Evolutionary conservation across 2,888 invertebrate genomes (phyloP).

Genomic region (Cerastis leucographa): DNA sequence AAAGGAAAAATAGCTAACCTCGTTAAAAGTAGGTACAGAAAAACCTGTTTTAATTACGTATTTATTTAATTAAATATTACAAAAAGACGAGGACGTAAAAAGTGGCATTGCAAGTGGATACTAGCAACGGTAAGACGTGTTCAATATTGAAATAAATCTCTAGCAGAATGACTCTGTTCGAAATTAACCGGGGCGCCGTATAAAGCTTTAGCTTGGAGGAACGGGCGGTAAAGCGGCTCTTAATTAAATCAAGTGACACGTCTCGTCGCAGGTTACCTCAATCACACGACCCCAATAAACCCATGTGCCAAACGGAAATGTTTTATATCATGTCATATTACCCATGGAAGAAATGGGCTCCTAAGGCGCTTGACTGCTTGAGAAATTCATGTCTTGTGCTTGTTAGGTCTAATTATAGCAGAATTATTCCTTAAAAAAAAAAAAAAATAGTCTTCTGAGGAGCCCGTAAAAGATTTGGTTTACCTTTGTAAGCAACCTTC

Average conservation of each 20-base stretch:
- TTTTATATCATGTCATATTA: conserved; percentile 77
- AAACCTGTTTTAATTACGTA: background rate
- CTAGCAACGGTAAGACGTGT: conserved; percentile 70
- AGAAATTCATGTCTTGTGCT: conserved; percentile 22
- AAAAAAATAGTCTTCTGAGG: background rate
- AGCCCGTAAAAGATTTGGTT: conserved; percentile 2
- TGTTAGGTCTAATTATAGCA: conserved; percentile 2
- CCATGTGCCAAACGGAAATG: conserved; percentile 81
- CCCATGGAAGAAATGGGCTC: conserved; percentile 42
- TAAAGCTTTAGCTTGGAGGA: conserved; percentile 85
- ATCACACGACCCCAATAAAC: conserved; percentile 90
- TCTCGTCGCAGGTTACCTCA: conserved; percentile 88
- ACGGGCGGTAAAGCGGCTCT: conserved; percentile 89
- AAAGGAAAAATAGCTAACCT: conserved; percentile 16
- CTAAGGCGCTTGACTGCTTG: conserved; percentile 15
- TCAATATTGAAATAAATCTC: conserved; percentile 88
- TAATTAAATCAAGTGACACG: conserved; percentile 91
- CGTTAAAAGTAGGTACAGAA: conserved; percentile 12
- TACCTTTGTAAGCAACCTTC: background rate
- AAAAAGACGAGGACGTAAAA: conserved; percentile 15
- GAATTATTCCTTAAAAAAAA: background rate
- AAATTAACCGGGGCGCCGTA: conserved; percentile 86
- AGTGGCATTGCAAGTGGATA: conserved; percentile 25
- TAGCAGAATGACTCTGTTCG: conserved; percentile 84
- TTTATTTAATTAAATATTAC: conserved; percentile 4